Percentiles rank a stretch among this genome's conserved stretches.
Evolutionary conservation across 2,888 invertebrate genomes (phyloP).

Genomic region (Laspeyria flexula): DNA sequence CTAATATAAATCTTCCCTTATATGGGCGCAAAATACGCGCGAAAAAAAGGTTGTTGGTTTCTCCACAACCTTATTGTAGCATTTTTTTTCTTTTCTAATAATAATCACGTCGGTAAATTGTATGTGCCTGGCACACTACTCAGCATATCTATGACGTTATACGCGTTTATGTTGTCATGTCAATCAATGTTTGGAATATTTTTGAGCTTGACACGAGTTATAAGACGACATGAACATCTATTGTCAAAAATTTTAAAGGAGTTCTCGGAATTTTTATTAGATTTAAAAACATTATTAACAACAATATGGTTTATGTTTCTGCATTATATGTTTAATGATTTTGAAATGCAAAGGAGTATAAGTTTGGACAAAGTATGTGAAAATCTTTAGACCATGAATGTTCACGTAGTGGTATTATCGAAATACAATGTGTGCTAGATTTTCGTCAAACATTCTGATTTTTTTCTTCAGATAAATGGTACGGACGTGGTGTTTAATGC

Average conservation of each 20-base stretch:
- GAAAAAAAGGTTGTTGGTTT: no score
- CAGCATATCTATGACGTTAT: not conserved
- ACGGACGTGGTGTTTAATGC: slow-evolving; percentile 64
- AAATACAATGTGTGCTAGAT: not conserved
- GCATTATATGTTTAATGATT: slow-evolving; percentile 66
- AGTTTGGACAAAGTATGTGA: slow-evolving; percentile 72
- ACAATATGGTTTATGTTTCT: slow-evolving; percentile 71
- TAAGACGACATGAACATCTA: slow-evolving; percentile 60
- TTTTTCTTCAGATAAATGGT: slow-evolving; percentile 61
- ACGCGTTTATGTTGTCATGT: slow-evolving; percentile 40
- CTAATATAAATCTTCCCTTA: no score
- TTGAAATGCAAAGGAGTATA: slow-evolving; percentile 78
- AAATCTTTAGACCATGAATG: not conserved
- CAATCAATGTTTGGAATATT: slow-evolving; percentile 62
- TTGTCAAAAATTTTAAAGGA: slow-evolving; percentile 73
- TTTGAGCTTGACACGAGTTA: slow-evolving; percentile 61
- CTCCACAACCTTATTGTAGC: no score
- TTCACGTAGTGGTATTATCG: not conserved
- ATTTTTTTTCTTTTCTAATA: no score
- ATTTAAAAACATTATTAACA: slow-evolving; percentile 63
- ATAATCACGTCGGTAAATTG: not conserved
- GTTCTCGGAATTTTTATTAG: slow-evolving; percentile 64
- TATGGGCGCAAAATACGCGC: no score
- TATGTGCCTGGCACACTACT: not conserved
- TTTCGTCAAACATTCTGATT: not conserved